Conservation (phyloP, 2,888 invertebrate species). For the Caenorhabditis sulstoni region DNA sequence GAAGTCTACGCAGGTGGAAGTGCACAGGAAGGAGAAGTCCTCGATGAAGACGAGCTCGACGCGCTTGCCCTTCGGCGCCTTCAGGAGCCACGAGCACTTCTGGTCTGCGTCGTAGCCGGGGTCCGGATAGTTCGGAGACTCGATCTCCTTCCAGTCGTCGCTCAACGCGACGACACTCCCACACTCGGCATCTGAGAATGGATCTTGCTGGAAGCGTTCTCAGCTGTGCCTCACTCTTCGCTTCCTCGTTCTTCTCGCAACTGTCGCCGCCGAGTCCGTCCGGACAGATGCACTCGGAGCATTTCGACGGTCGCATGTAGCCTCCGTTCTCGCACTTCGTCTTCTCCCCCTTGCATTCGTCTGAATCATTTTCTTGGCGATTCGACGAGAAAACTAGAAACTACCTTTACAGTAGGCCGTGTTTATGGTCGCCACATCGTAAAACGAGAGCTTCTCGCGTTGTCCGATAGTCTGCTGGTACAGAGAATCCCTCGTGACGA, state of each 20-base stretch:
- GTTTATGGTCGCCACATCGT: constrained; percentile 77
- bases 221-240: constrained; percentile 66
- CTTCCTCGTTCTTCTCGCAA: constrained; percentile 71
- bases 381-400: too few species aligned
- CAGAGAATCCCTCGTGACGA: constrained; percentile 75
- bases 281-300: constrained; percentile 77
- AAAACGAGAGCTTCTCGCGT: constrained; percentile 78
- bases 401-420: constrained; percentile 77
- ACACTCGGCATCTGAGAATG: constrained; percentile 75
- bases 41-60: constrained; percentile 78
- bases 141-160: constrained; percentile 61
- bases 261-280: constrained; percentile 74
- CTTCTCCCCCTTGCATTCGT: constrained; percentile 57
- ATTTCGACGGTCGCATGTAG: constrained; percentile 75
- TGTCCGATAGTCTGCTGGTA: constrained; percentile 80
- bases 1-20: constrained; percentile 78
- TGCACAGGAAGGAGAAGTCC: constrained; percentile 79
- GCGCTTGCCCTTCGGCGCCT: constrained; percentile 59
- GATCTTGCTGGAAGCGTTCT: background rate
- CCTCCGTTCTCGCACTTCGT: constrained; percentile 77
- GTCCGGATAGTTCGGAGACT: constrained; percentile 70
- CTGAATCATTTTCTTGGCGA: constrained; percentile 34
- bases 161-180: constrained; percentile 70
- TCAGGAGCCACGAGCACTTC: constrained; percentile 77
- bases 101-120: constrained; percentile 73